Conservation (phyloP, 2,888 invertebrate species). For the Phrixothrix hirtus region DNA sequence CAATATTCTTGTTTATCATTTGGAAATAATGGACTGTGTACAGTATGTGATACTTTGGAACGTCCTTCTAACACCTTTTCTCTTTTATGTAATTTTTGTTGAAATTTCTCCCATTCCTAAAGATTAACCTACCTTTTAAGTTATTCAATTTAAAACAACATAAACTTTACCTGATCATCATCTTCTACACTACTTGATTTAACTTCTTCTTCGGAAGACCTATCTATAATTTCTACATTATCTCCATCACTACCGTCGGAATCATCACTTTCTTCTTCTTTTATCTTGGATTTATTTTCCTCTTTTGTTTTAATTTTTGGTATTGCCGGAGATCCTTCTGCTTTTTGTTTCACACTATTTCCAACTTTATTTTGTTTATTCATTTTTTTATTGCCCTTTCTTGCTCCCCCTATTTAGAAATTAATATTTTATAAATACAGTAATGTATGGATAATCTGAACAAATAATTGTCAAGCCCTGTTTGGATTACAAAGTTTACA, state of each 20-base stretch:
- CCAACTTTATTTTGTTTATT: constrained; percentile 47
- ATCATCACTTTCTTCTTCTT: constrained; percentile 46
- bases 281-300: constrained; percentile 38
- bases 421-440: background rate
- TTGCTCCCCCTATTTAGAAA: constrained; percentile 50
- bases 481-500: no score
- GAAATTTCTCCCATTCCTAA: constrained; percentile 89
- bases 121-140: no score
- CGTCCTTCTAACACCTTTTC: constrained; percentile 89
- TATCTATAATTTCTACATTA: constrained; percentile 51
- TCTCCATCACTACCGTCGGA: constrained; percentile 60
- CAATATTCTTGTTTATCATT: constrained; percentile 97
- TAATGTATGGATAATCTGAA: background rate
- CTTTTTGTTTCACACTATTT: constrained; percentile 47
- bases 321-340: constrained; percentile 37
- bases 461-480: no score
- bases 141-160: no score
- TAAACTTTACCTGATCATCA: constrained; percentile 54
- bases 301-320: constrained; percentile 40
- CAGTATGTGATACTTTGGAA: constrained; percentile 92
- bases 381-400: constrained; percentile 65
- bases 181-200: constrained; percentile 50
- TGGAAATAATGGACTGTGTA: constrained; percentile 96
- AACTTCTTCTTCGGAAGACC: constrained; percentile 52
- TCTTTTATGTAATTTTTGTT: constrained; percentile 82